These are phyloP conservation scores for Meriones unguiculatus DNA, from an alignment of 2,113 vertebrate species.

Conservation along the genomic window DNA sequence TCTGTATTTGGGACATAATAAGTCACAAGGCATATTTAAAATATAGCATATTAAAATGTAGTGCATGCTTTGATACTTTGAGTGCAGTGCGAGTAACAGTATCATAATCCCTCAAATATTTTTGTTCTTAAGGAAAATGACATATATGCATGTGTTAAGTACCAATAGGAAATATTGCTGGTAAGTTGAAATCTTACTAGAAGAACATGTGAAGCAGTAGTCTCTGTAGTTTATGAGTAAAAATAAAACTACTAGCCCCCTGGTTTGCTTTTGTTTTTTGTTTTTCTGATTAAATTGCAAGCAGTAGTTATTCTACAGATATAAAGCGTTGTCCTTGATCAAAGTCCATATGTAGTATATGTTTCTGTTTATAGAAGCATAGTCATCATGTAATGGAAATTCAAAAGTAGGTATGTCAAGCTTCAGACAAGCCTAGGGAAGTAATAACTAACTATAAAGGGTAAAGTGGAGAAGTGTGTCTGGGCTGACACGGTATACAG, in stretches of 20 bases:
- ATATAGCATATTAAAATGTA: constrained; percentile 12
- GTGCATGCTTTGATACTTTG: neutral
- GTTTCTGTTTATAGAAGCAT: neutral
- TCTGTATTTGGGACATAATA: constrained; percentile 14
- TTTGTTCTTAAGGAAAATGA: neutral
- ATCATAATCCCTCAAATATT: constrained; percentile 42
- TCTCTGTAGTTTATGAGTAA: constrained; percentile 35
- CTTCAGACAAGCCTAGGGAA: neutral
- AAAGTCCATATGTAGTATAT: neutral
- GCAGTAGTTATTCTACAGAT: neutral
- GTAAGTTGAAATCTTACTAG: neutral
- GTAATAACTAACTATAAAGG: neutral
- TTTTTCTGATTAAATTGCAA: constrained; percentile 49
- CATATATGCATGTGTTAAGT: neutral
- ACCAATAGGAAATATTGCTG: neutral
- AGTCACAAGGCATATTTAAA: constrained; percentile 38
- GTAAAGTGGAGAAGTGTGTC: neutral
- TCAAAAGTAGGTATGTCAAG: constrained; percentile 35
- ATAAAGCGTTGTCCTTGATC: constrained; percentile 10
- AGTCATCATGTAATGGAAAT: neutral
- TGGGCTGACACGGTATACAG: neutral
- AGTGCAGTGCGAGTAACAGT: neutral
- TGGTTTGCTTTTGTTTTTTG: neutral
- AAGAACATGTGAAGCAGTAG: neutral
- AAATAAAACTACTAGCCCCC: neutral